Conservation (phyloP, 2,113 vertebrate genomes). For the Festucalex cinctus region DNA sequence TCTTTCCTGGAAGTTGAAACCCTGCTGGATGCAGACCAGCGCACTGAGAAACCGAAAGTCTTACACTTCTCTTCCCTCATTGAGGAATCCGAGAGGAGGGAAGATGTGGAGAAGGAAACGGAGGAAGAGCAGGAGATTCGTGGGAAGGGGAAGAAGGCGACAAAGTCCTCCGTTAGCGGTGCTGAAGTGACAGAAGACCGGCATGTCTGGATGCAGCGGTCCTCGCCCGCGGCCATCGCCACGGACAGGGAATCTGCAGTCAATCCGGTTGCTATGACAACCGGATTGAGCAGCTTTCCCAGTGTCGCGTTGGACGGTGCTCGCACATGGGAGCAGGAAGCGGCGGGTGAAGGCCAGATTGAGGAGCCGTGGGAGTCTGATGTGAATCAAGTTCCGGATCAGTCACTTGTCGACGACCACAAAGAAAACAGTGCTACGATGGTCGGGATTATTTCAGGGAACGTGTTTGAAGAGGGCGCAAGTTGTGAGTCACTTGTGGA, state of each 20-base stretch:
- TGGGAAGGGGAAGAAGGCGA: constrained; percentile 23
- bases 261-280: constrained; percentile 55
- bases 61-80: neutral
- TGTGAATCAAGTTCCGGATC: constrained; percentile 11
- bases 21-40: constrained; percentile 2
- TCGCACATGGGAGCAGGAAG: constrained; percentile 18
- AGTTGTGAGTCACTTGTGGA: constrained; percentile 60
- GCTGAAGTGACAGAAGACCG: constrained; percentile 70
- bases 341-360: constrained; percentile 8
- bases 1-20: constrained; percentile 48
- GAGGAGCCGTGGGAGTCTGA: neutral
- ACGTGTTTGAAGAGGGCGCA: constrained; percentile 31
- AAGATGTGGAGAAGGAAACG: constrained; percentile 18
- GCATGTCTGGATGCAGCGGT: constrained; percentile 51
- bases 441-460: constrained; percentile 24
- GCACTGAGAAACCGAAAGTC: neutral
- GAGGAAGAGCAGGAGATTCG: constrained; percentile 21
- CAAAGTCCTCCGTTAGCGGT: constrained; percentile 61
- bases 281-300: constrained; percentile 50
- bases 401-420: constrained; percentile 8
- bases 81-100: constrained; percentile 13
- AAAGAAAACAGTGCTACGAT: constrained; percentile 16
- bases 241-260: constrained; percentile 35
- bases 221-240: constrained; percentile 37
- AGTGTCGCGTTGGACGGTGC: constrained; percentile 53